Evolutionary conservation across 2,888 invertebrate species (phyloP).

Genomic region (Morpho deidamia): DNA sequence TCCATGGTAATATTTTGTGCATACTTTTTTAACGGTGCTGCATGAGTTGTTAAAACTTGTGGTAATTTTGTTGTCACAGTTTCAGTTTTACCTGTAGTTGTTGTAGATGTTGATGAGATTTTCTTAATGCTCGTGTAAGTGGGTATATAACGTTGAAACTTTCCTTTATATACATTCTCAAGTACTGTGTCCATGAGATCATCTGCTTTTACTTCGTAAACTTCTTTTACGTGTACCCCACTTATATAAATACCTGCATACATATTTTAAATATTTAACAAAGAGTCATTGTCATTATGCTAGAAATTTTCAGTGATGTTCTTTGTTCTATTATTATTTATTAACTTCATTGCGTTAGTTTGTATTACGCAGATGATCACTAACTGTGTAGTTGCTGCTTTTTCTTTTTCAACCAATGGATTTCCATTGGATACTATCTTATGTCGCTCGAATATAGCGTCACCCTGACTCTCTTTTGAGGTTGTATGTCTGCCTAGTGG

Average conservation of each 20-base stretch:
- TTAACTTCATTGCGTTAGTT: too few species aligned
- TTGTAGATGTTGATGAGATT: background rate
- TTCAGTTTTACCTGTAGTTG: background rate
- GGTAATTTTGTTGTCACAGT: background rate
- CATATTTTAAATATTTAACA: too few species aligned
- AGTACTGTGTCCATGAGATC: constrained; percentile 18
- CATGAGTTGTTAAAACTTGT: background rate
- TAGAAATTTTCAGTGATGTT: too few species aligned
- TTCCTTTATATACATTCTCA: constrained; percentile 12
- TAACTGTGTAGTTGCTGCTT: background rate
- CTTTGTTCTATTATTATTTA: too few species aligned
- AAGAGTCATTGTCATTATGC: too few species aligned
- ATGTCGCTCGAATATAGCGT: too few species aligned
- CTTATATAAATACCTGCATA: background rate
- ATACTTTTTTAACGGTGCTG: background rate
- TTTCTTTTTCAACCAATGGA: too few species aligned
- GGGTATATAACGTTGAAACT: constrained; percentile 9
- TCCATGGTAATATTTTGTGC: constrained; percentile 17
- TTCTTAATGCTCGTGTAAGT: constrained; percentile 3
- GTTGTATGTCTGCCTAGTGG: too few species aligned
- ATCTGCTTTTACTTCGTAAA: constrained; percentile 19
- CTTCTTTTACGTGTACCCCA: background rate
- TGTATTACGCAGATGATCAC: background rate
- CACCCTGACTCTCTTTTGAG: too few species aligned
- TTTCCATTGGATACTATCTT: too few species aligned